Conservation (phyloP, 2,888 invertebrate species). For the Siphonodentalium dalli region DNA sequence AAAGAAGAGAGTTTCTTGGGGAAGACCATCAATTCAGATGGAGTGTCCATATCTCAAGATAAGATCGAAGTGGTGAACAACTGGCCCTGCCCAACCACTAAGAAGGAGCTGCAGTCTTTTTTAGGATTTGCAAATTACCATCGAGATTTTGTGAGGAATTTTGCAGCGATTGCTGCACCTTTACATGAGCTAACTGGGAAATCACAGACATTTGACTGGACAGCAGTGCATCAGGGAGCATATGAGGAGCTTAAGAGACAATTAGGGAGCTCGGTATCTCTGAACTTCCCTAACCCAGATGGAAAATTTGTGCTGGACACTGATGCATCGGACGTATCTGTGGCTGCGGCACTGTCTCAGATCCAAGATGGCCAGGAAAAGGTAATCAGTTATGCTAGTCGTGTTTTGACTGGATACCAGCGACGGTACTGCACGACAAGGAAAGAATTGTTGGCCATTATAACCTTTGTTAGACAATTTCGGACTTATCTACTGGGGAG, state of each 20-base stretch:
- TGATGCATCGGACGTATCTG: slow-evolving; percentile 8
- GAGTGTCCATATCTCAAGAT: background rate
- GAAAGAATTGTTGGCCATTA: slow-evolving; percentile 21
- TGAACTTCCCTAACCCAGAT: slow-evolving; percentile 1
- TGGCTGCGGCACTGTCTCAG: slow-evolving; percentile 8
- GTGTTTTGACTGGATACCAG: slow-evolving; percentile 5
- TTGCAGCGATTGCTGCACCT: slow-evolving; percentile 9
- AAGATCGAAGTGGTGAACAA: background rate
- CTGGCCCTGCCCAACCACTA: background rate
- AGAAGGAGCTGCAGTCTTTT: background rate
- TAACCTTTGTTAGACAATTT: slow-evolving; percentile 12
- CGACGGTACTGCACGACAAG: slow-evolving; percentile 23
- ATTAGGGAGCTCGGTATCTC: background rate
- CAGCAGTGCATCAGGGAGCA: background rate
- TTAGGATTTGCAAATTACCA: slow-evolving; percentile 3
- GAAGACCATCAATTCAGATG: background rate
- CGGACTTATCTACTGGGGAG: slow-evolving; percentile 19
- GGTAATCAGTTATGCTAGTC: slow-evolving; percentile 9
- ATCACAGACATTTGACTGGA: slow-evolving; percentile 7
- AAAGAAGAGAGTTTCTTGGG: background rate
- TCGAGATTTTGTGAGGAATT: slow-evolving; percentile 10
- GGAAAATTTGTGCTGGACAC: slow-evolving; percentile 5
- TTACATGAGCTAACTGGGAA: slow-evolving; percentile 1
- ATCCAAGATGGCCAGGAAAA: slow-evolving; percentile 4
- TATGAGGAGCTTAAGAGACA: background rate